Evolutionary conservation across 2,888 invertebrate genomes (phyloP), one percentile per base, ranked within the genome.

Genomic region (Tuberolachnus salignus): DNA sequence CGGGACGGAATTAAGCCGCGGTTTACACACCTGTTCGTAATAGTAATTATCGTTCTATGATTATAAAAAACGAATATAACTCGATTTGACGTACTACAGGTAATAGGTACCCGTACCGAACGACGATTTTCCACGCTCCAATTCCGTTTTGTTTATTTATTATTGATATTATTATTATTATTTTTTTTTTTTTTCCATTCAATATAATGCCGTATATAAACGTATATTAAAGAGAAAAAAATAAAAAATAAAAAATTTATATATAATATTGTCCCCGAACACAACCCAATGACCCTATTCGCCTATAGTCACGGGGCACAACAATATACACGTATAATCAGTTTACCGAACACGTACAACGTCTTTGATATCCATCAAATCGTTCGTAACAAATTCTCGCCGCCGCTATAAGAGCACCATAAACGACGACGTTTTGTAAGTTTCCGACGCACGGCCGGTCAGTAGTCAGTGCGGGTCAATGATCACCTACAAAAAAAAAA

Each of bases 281-380:
- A 61, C 66, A 55, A 26, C 55, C 49, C 34, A 59, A 46, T 67
- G 78, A 78, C 78, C 78, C 67, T 67, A 78, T 78, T 78, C 11
- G 55, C 26, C 42, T 6, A 34, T 34, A 19, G 75, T 78, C 66
- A 59, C 46, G 67, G 46, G 34, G 75, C n/a, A 63, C 46, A 19
- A 16, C n/a, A 61, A 61, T 16, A 61, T 61, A 11, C 34, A 4
- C 34, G 34, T 34, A 66, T 46, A 66, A 67, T 55, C 67, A 66
- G 78, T 78, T 78, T 19, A 49, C 78, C 49, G 8, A 49, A 59
- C 67, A 67, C 67, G 78, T 78, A 21, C 66, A 13, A 49, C 72
- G 19, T 49, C 26, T 59, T 55, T 59, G 46, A 71, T 71, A 49
- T 59, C 71, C 46, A 71, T 59, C 71, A 13, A 59, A 46, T 55